These are phyloP conservation scores for Echeneis naucrates DNA, from an alignment of 2,797 vertebrate species.

Conservation along the genomic window DNA sequence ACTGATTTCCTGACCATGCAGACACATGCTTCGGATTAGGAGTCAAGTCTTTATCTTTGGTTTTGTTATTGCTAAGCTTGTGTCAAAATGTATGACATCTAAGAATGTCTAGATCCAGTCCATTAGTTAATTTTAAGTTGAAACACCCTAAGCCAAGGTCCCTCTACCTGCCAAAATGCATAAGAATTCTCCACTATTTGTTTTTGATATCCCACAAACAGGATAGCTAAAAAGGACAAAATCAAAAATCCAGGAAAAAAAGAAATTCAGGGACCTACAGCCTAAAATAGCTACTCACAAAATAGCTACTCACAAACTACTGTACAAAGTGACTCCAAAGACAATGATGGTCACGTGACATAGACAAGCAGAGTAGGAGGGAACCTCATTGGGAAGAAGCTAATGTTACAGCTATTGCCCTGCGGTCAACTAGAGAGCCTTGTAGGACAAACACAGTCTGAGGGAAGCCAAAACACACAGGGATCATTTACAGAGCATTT, in stretches of 20 bases:
- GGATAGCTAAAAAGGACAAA: constrained; percentile 30
- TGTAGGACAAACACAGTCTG: constrained; percentile 77
- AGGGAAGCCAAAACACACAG: constrained; percentile 75
- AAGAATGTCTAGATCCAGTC: constrained; percentile 47
- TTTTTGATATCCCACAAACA: constrained; percentile 46
- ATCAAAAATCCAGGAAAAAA: constrained; percentile 19
- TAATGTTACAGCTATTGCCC: constrained; percentile 78
- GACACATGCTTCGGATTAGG: constrained; percentile 78
- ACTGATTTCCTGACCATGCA: constrained; percentile 81
- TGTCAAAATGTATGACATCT: constrained; percentile 26
- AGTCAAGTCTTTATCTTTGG: constrained; percentile 67
- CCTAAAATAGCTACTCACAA: constrained; percentile 37
- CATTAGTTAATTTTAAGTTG: constrained; percentile 33
- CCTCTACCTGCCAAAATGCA: constrained; percentile 33
- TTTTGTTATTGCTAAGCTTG: constrained; percentile 41
- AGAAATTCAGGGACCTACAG: constrained; percentile 46
- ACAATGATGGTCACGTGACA: constrained; percentile 54
- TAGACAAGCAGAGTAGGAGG: constrained; percentile 55
- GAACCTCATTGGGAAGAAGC: constrained; percentile 63
- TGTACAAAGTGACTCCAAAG: constrained; percentile 50
- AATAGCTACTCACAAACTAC: constrained; percentile 35
- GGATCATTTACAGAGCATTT: constrained; percentile 72
- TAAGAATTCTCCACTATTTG: constrained; percentile 18
- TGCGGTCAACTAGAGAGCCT: constrained; percentile 65
- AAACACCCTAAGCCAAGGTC: constrained; percentile 31